Base-by-base conservation (phyloP, 2,888 invertebrate species). In the Dryadula phaetusa region DNA sequence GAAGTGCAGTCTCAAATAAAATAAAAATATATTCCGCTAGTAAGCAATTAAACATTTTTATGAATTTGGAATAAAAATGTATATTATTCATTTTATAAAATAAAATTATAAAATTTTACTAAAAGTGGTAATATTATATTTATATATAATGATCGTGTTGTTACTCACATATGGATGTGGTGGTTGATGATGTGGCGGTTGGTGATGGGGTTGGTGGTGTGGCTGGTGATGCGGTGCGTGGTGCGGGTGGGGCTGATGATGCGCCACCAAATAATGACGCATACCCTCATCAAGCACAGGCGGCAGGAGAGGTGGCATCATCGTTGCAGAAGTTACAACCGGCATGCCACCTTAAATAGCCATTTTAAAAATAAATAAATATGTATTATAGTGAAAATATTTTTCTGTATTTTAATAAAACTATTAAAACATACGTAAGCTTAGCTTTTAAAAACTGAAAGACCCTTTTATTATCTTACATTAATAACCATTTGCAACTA, bases 241-340 rank as follows among this genome's bases (percentile, higher is more conserved):
- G 79, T 93, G 93, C 64, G 82, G 88, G 75, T 87, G 92, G 64
- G 93, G 90, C 79, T 93, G 92, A 74, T 93, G 92, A 76, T 86
- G 91, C 70, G 90, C 85, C 79, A 98, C 94, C 82, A 98, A 96
- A 83, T 98, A 97, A 90, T 98, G 98, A 75, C 98, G 95, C 83
- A 98, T 94, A 78, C 96, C 96, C 89, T 98, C 98, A 90, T 98
- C 98, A 78, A 98, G 95, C 82, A 98, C 97, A 85, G 97, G 98
- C 77, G 98, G 97, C 84, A 98, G 95, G 93, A 98, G 97, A 74
- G 97, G 98, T 65, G 97, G 91, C 87, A 92, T 88, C 91, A 92
- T 91, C 28, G 89, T 82, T 63, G 89, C 97, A 71, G 98, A 98
- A 77, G 98, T 97, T 92, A 98, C 97, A 83, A 98, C 97, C 65